Conservation (phyloP, 37 sponge, comb jelly and placozoan genomes). For the Trichoplax adhaerens region DNA sequence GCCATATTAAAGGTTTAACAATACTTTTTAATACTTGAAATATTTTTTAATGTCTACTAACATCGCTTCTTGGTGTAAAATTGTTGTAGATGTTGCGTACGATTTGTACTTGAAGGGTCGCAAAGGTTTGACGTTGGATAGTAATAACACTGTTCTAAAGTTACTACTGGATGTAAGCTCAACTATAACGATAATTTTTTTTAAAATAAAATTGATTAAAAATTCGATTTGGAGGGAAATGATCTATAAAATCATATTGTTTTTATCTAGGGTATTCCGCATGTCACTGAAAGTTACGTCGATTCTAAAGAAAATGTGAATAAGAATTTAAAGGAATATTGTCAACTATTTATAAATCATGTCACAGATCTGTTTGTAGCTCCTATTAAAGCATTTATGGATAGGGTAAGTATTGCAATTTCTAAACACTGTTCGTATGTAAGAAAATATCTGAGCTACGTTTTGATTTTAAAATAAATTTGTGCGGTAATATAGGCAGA, state of each 20-base stretch:
- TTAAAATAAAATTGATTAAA: not conserved
- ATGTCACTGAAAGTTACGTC: conserved; percentile 50
- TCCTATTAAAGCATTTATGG: too few species aligned
- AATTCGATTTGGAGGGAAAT: not conserved
- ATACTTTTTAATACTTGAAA: too few species aligned
- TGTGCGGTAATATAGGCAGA: conserved; percentile 20
- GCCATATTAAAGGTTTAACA: conserved; percentile 50
- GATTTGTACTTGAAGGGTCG: conserved; percentile 60
- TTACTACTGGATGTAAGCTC: conserved; percentile 63
- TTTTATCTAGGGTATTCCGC: conserved; percentile 35
- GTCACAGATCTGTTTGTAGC: too few species aligned
- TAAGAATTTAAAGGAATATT: too few species aligned
- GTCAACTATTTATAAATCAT: too few species aligned
- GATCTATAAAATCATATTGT: not conserved
- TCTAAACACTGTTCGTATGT: too few species aligned
- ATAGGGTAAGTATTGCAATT: too few species aligned
- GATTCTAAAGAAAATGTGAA: conserved; percentile 50
- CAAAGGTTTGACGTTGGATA: conserved; percentile 54
- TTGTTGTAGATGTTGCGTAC: conserved; percentile 58
- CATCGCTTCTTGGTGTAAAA: not conserved
- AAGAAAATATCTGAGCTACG: too few species aligned
- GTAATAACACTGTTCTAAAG: conserved; percentile 88
- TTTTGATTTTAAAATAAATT: too few species aligned
- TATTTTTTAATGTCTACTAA: not conserved
- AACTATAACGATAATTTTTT: not conserved